Conservation (phyloP, 2,797 vertebrate genomes). For the Menidia menidia region DNA sequence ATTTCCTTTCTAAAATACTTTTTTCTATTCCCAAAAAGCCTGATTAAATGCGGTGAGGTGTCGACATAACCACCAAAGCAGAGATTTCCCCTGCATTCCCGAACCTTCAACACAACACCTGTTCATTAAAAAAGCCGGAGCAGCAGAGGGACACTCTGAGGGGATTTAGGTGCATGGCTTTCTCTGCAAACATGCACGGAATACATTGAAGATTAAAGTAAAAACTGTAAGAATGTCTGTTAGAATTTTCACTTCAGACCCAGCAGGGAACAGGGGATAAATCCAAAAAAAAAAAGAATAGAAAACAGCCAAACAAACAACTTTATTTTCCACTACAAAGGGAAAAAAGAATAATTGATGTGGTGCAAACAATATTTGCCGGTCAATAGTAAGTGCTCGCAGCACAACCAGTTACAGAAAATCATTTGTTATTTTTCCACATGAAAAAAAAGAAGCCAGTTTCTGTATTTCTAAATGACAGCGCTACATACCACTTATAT, state of each 20-base stretch:
- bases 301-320: constrained; percentile 5
- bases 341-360: constrained; percentile 6
- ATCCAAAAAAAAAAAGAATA: neutral
- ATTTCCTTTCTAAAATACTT: constrained; percentile 1
- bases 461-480: neutral
- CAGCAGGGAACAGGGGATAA: neutral
- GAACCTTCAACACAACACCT: constrained; percentile 34
- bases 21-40: constrained; percentile 32
- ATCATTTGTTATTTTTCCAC: constrained; percentile 2
- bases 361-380: constrained; percentile 8
- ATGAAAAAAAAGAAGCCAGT: neutral
- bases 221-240: constrained; percentile 7
- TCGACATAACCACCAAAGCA: constrained; percentile 38
- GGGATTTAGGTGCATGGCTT: constrained; percentile 34
- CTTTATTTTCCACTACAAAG: neutral
- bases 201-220: constrained; percentile 23
- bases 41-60: constrained; percentile 30
- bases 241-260: constrained; percentile 12
- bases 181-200: constrained; percentile 26
- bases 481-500: neutral
- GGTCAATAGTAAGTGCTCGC: constrained; percentile 14
- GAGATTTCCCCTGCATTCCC: constrained; percentile 33
- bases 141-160: constrained; percentile 14
- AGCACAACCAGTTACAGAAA: constrained; percentile 2
- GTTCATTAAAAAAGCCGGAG: constrained; percentile 27